Evolutionary conservation across 2,888 invertebrate genomes (phyloP).

Genomic region (Andrena dorsata): DNA sequence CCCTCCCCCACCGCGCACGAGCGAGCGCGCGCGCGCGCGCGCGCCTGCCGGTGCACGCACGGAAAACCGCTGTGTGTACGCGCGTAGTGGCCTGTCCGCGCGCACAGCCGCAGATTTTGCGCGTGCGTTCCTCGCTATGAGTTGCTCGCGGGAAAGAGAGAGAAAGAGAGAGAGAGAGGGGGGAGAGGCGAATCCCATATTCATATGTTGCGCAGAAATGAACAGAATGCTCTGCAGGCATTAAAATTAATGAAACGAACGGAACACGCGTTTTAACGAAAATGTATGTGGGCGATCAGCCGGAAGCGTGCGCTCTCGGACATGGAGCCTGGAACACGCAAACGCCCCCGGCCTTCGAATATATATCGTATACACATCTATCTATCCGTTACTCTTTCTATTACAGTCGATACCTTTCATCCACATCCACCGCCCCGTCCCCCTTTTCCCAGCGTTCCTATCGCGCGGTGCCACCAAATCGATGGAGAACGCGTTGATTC

Average conservation of each 20-base stretch:
- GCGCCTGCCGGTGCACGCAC: slow-evolving; percentile 12
- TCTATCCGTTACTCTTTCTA: slow-evolving; percentile 49
- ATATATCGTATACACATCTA: slow-evolving; percentile 44
- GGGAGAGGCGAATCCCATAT: slow-evolving; percentile 69
- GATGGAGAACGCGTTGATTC: slow-evolving; percentile 8
- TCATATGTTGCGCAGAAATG: slow-evolving; percentile 82
- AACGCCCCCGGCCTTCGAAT: slow-evolving; percentile 62
- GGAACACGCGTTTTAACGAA: slow-evolving; percentile 82
- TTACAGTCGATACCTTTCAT: slow-evolving; percentile 30
- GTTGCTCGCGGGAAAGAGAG: slow-evolving; percentile 33
- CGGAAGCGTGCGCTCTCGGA: slow-evolving; percentile 76
- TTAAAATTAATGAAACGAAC: slow-evolving; percentile 84
- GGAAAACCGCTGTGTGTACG: slow-evolving; percentile 29
- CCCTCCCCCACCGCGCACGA: not conserved
- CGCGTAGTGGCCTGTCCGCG: not conserved
- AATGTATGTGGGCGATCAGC: slow-evolving; percentile 82
- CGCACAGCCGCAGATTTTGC: slow-evolving; percentile 13
- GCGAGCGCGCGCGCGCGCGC: not conserved
- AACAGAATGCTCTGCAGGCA: slow-evolving; percentile 80
- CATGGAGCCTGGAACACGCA: slow-evolving; percentile 55
- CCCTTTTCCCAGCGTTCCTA: not conserved
- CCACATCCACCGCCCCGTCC: not conserved
- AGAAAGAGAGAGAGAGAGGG: slow-evolving; percentile 18
- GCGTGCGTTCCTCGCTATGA: slow-evolving; percentile 29
- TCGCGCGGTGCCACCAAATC: slow-evolving; percentile 9